These are phyloP conservation scores for Micoletzkya japonica DNA, from an alignment of 2,888 invertebrate genomes.

Conservation along the genomic window DNA sequence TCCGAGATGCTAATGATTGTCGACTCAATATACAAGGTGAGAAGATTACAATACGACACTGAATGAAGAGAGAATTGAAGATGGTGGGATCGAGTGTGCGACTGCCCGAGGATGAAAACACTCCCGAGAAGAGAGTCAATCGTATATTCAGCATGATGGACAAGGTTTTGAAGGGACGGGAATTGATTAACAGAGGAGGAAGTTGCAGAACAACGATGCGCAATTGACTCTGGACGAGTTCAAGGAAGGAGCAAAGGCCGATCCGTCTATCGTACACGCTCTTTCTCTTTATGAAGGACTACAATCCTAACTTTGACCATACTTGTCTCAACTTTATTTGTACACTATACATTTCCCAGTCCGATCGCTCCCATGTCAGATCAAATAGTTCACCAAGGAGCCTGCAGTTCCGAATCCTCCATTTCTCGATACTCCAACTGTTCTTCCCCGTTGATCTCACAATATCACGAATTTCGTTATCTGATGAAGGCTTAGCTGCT, in stretches of 20 bases:
- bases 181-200: background rate
- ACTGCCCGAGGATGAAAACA: slow-evolving; percentile 63
- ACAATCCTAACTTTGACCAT: slow-evolving; percentile 29
- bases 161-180: slow-evolving; percentile 67
- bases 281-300: slow-evolving; percentile 70
- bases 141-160: slow-evolving; percentile 99
- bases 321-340: background rate
- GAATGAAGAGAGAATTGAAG: slow-evolving; percentile 71
- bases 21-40: slow-evolving; percentile 96
- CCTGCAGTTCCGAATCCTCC: background rate
- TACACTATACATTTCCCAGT: background rate
- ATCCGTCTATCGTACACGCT: slow-evolving; percentile 96
- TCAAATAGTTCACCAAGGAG: background rate
- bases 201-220: slow-evolving; percentile 83
- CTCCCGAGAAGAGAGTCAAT: slow-evolving; percentile 84
- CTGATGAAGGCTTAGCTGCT: no score
- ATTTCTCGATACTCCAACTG: background rate
- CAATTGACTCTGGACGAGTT: slow-evolving; percentile 91
- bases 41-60: slow-evolving; percentile 63
- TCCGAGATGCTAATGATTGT: slow-evolving; percentile 97
- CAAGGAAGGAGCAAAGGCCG: slow-evolving; percentile 95
- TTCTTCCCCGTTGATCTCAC: background rate
- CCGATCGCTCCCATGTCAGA: background rate
- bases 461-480: no score
- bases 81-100: slow-evolving; percentile 79